phyloP scores from a whole-genome alignment of 2,113 vertebrate genomes.

The Lampris megalopsis region DNA sequence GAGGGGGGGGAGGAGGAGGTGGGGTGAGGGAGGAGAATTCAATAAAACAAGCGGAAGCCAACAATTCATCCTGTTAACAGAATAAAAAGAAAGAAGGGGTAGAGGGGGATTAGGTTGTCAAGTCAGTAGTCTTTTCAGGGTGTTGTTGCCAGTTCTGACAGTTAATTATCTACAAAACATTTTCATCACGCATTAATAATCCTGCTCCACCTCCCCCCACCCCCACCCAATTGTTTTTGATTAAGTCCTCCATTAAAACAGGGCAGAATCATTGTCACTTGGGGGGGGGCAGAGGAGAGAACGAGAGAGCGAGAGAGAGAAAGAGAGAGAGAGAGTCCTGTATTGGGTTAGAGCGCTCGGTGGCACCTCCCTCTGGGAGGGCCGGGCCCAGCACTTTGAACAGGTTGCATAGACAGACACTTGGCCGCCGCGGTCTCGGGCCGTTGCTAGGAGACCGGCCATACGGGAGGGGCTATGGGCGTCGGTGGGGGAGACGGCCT shows the following conservation, averaged over 20 bases:
- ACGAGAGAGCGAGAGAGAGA: conserved; percentile 52
- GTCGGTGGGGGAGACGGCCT: conserved; percentile 87
- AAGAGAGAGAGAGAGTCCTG: conserved; percentile 57
- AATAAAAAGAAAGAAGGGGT: conserved; percentile 79
- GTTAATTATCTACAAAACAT: conserved; percentile 97
- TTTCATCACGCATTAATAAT: conserved; percentile 82
- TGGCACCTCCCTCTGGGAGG: conserved; percentile 85
- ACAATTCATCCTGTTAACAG: conserved; percentile 89
- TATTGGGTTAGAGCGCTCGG: conserved; percentile 47
- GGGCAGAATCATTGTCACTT: conserved; percentile 81
- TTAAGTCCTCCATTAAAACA: conserved; percentile 81
- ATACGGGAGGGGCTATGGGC: conserved; percentile 71
- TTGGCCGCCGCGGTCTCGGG: conserved; percentile 68
- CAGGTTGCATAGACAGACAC: conserved; percentile 99
- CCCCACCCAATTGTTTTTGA: conserved; percentile 64
- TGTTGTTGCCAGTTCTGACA: conserved; percentile 95
- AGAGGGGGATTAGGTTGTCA: conserved; percentile 87
- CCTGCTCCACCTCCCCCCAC: conserved; percentile 73
- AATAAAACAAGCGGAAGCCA: conserved; percentile 75
- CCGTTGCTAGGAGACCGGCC: conserved; percentile 87
- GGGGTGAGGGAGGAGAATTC: conserved; percentile 51
- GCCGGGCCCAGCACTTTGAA: conserved; percentile 89
- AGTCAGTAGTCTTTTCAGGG: conserved; percentile 98
- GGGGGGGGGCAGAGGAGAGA: conserved; percentile 19
- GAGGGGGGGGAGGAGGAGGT: conserved; percentile 55